Percentiles rank a stretch among this genome's conserved stretches.
Evolutionary conservation across 2,888 invertebrate genomes (phyloP).

Genomic region (Dicyrtomina minuta): DNA sequence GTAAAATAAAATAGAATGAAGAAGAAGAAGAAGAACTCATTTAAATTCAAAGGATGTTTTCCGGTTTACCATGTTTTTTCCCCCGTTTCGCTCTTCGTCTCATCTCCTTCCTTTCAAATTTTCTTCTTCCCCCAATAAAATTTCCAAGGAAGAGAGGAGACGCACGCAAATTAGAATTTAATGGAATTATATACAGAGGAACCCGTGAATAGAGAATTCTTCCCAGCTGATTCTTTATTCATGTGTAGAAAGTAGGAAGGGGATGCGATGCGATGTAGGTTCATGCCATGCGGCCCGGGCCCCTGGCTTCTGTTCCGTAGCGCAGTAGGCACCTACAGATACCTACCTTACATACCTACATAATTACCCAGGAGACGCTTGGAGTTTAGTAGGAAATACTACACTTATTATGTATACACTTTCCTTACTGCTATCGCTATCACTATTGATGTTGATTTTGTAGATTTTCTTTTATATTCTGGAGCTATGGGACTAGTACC

Average conservation of each 20-base stretch:
- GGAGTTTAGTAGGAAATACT: too few species aligned
- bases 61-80: not conserved
- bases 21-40: too few species aligned
- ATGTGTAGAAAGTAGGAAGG: too few species aligned
- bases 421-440: too few species aligned
- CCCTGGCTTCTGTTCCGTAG: not conserved
- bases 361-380: not conserved
- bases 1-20: too few species aligned
- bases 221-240: constrained; percentile 11
- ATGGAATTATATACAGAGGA: constrained; percentile 14
- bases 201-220: not conserved
- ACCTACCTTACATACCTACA: not conserved
- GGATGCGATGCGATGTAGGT: too few species aligned
- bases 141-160: not conserved
- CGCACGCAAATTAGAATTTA: constrained; percentile 21
- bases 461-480: too few species aligned
- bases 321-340: not conserved
- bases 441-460: too few species aligned
- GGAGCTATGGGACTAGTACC: too few species aligned
- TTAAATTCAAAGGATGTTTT: not conserved
- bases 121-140: constrained; percentile 8
- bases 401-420: too few species aligned
- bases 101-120: constrained; percentile 4
- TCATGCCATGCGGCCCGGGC: not conserved
- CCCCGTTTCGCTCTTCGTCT: not conserved